Base-by-base conservation (phyloP, 2,113 vertebrate species). In the Phylloscopus whistleri region DNA sequence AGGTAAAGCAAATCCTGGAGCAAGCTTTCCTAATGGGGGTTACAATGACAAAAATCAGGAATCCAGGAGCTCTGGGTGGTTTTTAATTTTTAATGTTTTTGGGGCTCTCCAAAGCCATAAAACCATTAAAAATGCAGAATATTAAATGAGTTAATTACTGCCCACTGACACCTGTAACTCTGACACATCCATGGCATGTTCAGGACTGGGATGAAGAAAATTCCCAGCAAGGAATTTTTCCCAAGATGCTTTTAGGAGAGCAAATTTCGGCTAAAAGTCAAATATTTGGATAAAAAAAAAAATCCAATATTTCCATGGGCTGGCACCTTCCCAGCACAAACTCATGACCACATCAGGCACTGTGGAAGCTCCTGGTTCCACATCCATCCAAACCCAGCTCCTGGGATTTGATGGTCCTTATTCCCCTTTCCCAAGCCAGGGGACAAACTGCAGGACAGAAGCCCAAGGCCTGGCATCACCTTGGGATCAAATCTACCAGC, bases 331-430 rank as follows among this genome's bases (percentile, higher is more conserved):
- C 39, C 22, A 46, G 39, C 28, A 30, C 0, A 0, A 7, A 31
- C 11, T 23, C 37, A 3, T 1, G 28, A 19, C 9, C 24, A 20
- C 28, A 8, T 15, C n/a, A 56, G 26, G 33, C 24, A 11, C 0
- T 3, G 53, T 13, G 10, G 1, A 7, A 52, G 5, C 31, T 84
- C 58, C 16, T 19, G 64, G 46, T 51, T 53, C 46, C 74, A 58
- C 30, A n/a, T 8, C 3, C 30, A n/a, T 8, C 3, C 5, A 55
- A 74, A 14, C 9, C 48, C 26, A 19, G 3, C 35, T 63, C 81
- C 79, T 4, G 11, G 3, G 49, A 70, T 81, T 15, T 48, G n/a
- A 20, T 30, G 67, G 17, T 24, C 26, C 13, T 60, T 4, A 6
- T 28, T 60, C 37, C 46, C 31, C 16, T 35, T 83, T 31, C 60